Base-by-base conservation (phyloP, 2,888 invertebrate species). In the Eueremaeus valkanovi region DNA sequence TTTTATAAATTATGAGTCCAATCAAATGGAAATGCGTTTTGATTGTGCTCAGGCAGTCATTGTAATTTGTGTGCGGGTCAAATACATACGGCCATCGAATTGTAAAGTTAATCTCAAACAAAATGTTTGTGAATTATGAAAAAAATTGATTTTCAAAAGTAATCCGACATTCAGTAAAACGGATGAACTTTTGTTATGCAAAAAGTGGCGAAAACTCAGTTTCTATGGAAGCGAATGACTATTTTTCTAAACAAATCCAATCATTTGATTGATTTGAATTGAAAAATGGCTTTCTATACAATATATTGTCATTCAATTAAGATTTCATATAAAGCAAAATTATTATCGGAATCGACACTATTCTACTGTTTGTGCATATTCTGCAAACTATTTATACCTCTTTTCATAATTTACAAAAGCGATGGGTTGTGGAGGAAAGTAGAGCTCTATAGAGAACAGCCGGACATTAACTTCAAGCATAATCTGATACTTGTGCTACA, bases 341-440 rank as follows among this genome's bases (percentile, higher is more conserved):
- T 72, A 18, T 61, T 75, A 8, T 72, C 72, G 16, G 55, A 72
- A 29, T 24, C 72, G n/a, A 72, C 75, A 13, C 24, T 72, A 36
- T 72, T 70, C 29, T 75, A 55, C 29, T 36, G 11, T 66, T 36
- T 66, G n/a, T 68, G 68, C n/a, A 2, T 68, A 36, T n/a, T 42
- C 42, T 36, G 9, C 11, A 42, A 42, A 24, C 11, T 42, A 40
- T 51, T 72, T n/a, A 3, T 75, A 8, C 75, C 75, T n/a, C 27
- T 75, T 5, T n/a, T 61, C 5, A 45, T 75, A 27, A 36, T 75
- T n/a, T 77, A 76, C 63, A 73, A 49, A 49, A 77, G 42, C 16
- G 77, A 77, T 72, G 77, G 77, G 16, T 73, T 78, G 5, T 77
- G 77, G 78, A 49, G 68, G 24, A 74, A 76, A 49, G 27, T 73